Conservation (phyloP, 1,140 invertebrate genomes). For the Eurosta solidaginis region DNA sequence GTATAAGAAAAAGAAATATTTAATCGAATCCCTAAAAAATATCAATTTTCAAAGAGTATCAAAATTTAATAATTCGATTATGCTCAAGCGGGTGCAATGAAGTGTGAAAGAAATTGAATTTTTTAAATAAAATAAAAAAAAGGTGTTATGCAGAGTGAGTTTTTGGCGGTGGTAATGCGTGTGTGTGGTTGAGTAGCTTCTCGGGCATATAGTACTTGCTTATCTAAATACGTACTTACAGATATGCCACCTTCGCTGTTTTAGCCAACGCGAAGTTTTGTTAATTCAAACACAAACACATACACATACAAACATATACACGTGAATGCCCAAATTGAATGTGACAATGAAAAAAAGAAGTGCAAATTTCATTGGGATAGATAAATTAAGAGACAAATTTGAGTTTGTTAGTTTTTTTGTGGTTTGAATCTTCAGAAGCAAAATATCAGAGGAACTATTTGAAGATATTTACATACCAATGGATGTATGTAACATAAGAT, state of each 20-base stretch:
- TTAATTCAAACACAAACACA: too few species aligned
- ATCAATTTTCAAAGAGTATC: background rate
- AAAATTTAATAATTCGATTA: background rate
- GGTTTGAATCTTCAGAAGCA: too few species aligned
- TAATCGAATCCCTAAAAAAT: background rate
- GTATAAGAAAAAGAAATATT: background rate
- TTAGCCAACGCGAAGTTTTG: too few species aligned
- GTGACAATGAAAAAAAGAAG: too few species aligned
- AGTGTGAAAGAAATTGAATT: conserved; percentile 13
- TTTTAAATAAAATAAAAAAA: background rate
- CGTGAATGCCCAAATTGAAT: background rate
- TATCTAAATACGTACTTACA: background rate
- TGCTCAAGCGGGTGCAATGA: background rate
- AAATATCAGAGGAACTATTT: too few species aligned
- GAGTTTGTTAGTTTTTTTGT: too few species aligned
- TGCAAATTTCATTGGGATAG: too few species aligned
- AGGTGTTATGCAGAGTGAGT: conserved; percentile 1
- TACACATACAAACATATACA: too few species aligned
- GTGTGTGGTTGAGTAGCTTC: background rate
- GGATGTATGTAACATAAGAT: too few species aligned
- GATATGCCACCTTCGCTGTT: background rate
- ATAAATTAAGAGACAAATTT: background rate
- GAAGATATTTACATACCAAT: too few species aligned
- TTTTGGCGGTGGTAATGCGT: background rate
- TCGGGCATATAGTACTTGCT: background rate